Conservation (phyloP, 53 echinoderm and acorn worm genomes). For the Mesocentrotus franciscanus region DNA sequence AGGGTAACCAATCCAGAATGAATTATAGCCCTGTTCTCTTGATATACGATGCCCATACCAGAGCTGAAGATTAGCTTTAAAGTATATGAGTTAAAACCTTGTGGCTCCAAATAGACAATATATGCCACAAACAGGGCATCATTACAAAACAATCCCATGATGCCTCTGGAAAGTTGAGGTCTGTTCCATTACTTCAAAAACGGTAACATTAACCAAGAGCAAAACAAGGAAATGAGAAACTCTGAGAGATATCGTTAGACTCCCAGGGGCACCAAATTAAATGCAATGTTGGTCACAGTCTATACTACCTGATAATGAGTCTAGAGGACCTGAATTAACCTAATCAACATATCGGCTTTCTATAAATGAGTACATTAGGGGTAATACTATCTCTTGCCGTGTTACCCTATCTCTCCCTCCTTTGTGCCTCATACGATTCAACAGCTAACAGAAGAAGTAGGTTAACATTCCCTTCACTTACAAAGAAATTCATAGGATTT, state of each 20-base stretch:
- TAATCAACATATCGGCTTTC: conserved; percentile 8
- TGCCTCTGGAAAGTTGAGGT: neutral
- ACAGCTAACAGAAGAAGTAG: neutral
- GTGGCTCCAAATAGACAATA: too few relatives aligned
- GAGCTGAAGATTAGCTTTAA: too few relatives aligned
- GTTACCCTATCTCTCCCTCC: neutral
- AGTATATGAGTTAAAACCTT: too few relatives aligned
- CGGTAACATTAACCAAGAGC: neutral
- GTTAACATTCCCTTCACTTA: neutral
- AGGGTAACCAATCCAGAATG: too few relatives aligned
- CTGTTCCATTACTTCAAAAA: neutral
- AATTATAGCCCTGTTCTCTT: too few relatives aligned
- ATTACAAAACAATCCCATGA: neutral
- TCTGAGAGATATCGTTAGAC: neutral
- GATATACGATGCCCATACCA: too few relatives aligned
- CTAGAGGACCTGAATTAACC: conserved; percentile 20
- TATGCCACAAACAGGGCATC: neutral
- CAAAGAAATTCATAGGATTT: neutral
- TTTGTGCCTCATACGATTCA: neutral
- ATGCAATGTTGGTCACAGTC: neutral
- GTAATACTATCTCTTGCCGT: neutral
- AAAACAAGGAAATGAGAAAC: neutral
- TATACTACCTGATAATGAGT: neutral
- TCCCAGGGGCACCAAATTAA: neutral
- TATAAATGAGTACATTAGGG: conserved; percentile 18